Conservation (phyloP, 2,797 vertebrate genomes). For the Ctenosaura bakeri region DNA sequence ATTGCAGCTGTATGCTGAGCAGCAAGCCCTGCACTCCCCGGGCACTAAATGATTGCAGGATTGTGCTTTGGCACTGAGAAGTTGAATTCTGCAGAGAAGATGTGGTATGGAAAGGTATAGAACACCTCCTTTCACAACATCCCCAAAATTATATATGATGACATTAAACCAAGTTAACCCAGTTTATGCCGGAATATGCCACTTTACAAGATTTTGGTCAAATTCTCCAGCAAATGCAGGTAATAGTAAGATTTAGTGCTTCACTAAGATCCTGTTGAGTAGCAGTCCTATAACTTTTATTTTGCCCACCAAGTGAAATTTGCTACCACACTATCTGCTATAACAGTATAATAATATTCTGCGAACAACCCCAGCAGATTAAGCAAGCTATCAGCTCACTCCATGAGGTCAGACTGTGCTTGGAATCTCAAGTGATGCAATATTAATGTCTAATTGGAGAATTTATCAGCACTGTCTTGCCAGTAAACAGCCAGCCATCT, state of each 20-base stretch:
- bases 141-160: no score
- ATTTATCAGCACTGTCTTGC: conserved; percentile 75
- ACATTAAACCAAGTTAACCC: no score
- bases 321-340: conserved; percentile 70
- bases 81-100: no score
- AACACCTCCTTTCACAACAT: no score
- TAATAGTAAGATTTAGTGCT: neutral
- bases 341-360: conserved; percentile 70
- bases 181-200: no score
- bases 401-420: conserved; percentile 70
- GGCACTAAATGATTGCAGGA: no score
- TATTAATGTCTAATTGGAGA: conserved; percentile 81
- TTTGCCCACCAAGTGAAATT: conserved; percentile 53
- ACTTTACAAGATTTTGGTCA: neutral
- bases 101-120: no score
- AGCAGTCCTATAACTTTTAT: neutral
- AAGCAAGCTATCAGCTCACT: conserved; percentile 71
- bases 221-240: neutral
- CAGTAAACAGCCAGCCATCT: conserved; percentile 75
- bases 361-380: conserved; percentile 66
- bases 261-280: neutral
- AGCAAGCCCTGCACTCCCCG: no score
- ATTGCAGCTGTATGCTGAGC: no score
- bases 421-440: conserved; percentile 75
- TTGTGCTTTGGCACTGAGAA: no score